These are phyloP conservation scores for Cyprinella venusta DNA, from an alignment of 2,797 vertebrate species.

Conservation along the genomic window DNA sequence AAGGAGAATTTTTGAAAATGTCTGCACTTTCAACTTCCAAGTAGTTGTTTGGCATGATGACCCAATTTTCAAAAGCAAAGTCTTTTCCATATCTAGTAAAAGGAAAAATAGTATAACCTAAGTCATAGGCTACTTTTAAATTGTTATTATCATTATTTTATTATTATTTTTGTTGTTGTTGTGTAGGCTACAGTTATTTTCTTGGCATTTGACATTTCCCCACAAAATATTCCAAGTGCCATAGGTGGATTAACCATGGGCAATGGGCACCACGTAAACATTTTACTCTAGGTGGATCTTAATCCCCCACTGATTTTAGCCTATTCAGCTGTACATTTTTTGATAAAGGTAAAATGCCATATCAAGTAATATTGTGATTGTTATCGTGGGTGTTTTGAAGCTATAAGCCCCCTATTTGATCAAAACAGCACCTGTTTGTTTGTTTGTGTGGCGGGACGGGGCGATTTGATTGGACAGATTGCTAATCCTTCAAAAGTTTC, in stretches of 20 bases:
- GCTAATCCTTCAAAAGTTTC: slow-evolving; percentile 37
- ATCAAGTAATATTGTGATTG: slow-evolving; percentile 6
- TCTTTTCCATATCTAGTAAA: slow-evolving; percentile 1
- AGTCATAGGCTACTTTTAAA: background rate
- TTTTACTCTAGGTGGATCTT: too few species aligned
- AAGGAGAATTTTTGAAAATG: background rate
- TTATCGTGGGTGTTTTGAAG: slow-evolving; percentile 1
- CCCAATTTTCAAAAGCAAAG: slow-evolving; percentile 26
- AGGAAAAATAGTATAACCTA: background rate
- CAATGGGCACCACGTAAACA: too few species aligned
- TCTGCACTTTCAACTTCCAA: background rate
- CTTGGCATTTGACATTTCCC: background rate
- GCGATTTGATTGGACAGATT: slow-evolving; percentile 39
- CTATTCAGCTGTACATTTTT: too few species aligned
- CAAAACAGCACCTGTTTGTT: slow-evolving; percentile 26
- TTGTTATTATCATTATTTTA: background rate
- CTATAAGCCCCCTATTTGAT: background rate
- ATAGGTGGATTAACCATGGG: too few species aligned
- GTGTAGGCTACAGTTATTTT: background rate
- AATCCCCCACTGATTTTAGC: too few species aligned
- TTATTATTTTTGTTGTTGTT: background rate
- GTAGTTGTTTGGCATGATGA: slow-evolving; percentile 25
- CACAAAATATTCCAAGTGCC: too few species aligned
- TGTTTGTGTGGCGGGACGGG: background rate
- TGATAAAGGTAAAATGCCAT: background rate